Percentiles rank a stretch among this genome's conserved stretches.
phyloP scores from a whole-genome alignment of 2,888 invertebrate genomes.

The Andrena dorsata region DNA sequence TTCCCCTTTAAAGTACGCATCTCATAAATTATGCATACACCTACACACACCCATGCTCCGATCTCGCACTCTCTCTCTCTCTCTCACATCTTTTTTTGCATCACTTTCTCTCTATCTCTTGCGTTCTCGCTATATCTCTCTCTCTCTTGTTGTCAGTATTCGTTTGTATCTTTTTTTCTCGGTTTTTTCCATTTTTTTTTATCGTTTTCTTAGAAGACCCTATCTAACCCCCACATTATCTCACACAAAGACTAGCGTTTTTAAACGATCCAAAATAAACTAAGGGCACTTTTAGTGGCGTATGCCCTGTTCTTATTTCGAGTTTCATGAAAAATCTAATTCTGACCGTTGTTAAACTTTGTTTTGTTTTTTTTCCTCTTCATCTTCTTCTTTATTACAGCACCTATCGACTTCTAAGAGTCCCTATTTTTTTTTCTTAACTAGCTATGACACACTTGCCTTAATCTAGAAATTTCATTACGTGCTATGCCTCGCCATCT shows the following conservation, averaged over 20 bases:
- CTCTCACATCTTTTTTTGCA: constrained; percentile 48
- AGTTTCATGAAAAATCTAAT: constrained; percentile 87
- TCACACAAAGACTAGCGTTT: constrained; percentile 83
- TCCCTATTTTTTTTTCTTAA: constrained; percentile 77
- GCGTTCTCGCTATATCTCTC: constrained; percentile 60
- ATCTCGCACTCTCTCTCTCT: constrained; percentile 62
- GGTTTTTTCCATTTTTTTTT: constrained; percentile 63
- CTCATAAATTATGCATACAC: constrained; percentile 69
- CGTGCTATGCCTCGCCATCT: constrained; percentile 78
- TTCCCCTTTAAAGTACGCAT: constrained; percentile 62
- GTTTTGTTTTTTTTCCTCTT: constrained; percentile 73
- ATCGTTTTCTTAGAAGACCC: constrained; percentile 75
- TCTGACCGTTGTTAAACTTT: constrained; percentile 88
- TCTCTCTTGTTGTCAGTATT: constrained; percentile 58
- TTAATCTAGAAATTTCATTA: constrained; percentile 84
- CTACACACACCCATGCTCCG: constrained; percentile 66
- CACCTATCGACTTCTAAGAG: constrained; percentile 86
- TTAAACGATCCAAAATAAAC: constrained; percentile 84
- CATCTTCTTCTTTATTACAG: constrained; percentile 85
- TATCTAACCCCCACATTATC: constrained; percentile 81
- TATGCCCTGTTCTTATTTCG: constrained; percentile 82
- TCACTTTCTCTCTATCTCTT: constrained; percentile 29
- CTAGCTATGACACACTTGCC: constrained; percentile 86
- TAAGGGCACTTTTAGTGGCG: constrained; percentile 84
- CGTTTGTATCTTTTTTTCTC: constrained; percentile 54